Evolutionary conservation across 2,113 vertebrate species (phyloP).

Genomic region (Benitochromis conjunctus): DNA sequence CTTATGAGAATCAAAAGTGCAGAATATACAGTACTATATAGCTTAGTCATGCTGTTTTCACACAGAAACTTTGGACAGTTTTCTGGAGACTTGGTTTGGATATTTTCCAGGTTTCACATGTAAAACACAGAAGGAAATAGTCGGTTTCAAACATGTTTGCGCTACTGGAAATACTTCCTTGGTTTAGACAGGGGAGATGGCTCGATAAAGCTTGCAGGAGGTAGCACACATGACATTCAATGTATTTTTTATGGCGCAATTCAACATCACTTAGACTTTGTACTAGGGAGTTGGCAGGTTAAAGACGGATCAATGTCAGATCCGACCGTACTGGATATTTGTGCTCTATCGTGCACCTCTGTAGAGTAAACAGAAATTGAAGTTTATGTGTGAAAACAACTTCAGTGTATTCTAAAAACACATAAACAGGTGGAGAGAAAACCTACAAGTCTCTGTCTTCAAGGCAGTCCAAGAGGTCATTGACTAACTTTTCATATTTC

Average conservation of each 20-base stretch:
- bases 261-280: not conserved
- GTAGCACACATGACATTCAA: not conserved
- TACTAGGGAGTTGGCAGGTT: not conserved
- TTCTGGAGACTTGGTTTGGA: not conserved
- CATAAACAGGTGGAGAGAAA: not conserved
- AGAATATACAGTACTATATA: not conserved
- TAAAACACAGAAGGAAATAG: not conserved
- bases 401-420: not conserved
- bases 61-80: not conserved
- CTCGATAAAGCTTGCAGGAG: not conserved
- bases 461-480: constrained; percentile 86
- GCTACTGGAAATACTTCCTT: not conserved
- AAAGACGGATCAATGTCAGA: not conserved
- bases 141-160: rapidly evolving
- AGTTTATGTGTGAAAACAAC: not conserved
- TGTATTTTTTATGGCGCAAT: not conserved
- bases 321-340: not conserved
- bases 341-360: not conserved
- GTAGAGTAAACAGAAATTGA: rapidly evolving
- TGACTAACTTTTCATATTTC: constrained; percentile 90
- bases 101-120: not conserved
- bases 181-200: not conserved
- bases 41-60: not conserved
- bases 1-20: not conserved
- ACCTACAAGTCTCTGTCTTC: constrained; percentile 92